Evolutionary conservation across 2,113 vertebrate species (phyloP), one percentile per base, ranked within the genome.

Genomic region (Nothoprocta pentlandii): DNA sequence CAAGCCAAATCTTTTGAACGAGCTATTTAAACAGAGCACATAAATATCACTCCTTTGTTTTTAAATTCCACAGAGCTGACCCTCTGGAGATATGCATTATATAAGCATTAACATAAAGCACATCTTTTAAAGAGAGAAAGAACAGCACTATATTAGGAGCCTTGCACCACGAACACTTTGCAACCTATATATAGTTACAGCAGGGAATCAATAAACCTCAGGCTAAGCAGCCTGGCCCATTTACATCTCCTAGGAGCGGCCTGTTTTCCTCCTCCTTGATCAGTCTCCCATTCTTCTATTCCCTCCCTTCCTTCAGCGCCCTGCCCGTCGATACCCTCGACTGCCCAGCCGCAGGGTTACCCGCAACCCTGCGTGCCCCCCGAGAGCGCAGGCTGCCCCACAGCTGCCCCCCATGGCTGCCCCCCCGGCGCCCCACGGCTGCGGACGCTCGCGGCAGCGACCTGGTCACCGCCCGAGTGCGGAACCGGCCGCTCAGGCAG

Each of bases 331-430:
- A 1, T 9, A 75, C 8, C 34, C 64, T 9, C 36, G 21, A 58
- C 36, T 39, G 36, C 36, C 36, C 36, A 39, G 36, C 36, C 14
- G 22, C 54, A 53, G 15, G 26, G n/a, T 26, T 20, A 46, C 9
- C 28, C 26, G 0, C 0, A 67, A n/a, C 64, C 44, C 28, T 0
- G 0, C 0, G 0, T 3, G 9, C 1, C 2, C 28, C 42, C 6
- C 10, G 1, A 32, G 14, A 64, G 59, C 20, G 47, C 5, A 39
- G 36, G 36, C 36, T 39, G 36, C 36, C 36, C 51, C 4, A 28
- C 9, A n/a, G 32, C 10, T 59, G 84, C 62, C 19, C 51, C 4
- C 51, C 4, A 28, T 8, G n/a, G 32, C 10, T 59, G 84, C 62
- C 19, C 20, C 25, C 58, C 56, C 2, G 9, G 7, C 16, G 16